Evolutionary conservation across 2,113 vertebrate genomes (phyloP), one percentile per base, ranked within the genome.

Genomic region (Arizona elegans): DNA sequence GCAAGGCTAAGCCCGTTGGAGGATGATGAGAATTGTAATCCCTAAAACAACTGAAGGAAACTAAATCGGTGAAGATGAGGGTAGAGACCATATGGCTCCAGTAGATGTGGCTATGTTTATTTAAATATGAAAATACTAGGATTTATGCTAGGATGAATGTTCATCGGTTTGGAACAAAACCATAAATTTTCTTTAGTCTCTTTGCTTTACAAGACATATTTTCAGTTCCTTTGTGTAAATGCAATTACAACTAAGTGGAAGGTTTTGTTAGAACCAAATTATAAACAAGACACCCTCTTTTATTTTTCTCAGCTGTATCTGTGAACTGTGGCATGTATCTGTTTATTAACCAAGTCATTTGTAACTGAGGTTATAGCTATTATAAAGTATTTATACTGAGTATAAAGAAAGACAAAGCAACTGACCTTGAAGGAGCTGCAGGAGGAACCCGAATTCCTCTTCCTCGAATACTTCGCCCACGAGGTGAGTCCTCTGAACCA

Each of bases 401-500:
- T 58, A 26, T 3, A 56, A 43, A 89, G 87, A 2, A 96, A 21
- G 3, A 88, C 26, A 89, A 92, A 92, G 17, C 65, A 90, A 90
- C 90, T 88, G 96, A 99, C 99, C 99, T 98, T 93, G 98, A 97
- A 95, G 98, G 97, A 94, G 98, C 92, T 85, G 98, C 96, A 86
- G 98, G 94, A 33, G 98, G 95, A 88, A 98, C 96, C 90, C 99
- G 98, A 92, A 98, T 97, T 26, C 97, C 98, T 96, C 99, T 98
- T 94, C 98, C 98, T 94, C 98, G 98, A 86, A 97, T 96, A 38
- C 97, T 98, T 95, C 99, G 98, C 93, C 98, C 98, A 96, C 98
- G 98, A 94, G 97, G 97, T 85, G 98, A 98, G 89, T 99, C 99
- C 11, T 99, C 99, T 3, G 99, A 99, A 93, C 99, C 99, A 0